These are phyloP conservation scores for Laspeyria flexula DNA, from an alignment of 2,888 invertebrate genomes.

Conservation along the genomic window DNA sequence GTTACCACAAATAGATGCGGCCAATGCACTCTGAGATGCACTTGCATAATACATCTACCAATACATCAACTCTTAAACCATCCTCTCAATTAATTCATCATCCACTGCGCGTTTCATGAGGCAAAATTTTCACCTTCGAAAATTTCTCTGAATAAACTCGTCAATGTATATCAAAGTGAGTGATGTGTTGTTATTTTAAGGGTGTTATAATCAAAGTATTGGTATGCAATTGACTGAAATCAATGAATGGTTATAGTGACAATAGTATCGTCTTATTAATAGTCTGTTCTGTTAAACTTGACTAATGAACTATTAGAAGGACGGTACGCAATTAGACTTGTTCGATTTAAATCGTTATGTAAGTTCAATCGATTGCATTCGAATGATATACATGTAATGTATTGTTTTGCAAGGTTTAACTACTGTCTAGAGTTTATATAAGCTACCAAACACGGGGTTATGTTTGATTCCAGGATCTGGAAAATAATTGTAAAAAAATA, in stretches of 20 bases:
- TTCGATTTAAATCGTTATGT: not conserved
- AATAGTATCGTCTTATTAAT: slow-evolving; percentile 28
- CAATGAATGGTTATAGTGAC: slow-evolving; percentile 62
- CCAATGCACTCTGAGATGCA: slow-evolving; percentile 66
- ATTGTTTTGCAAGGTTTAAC: too few species aligned
- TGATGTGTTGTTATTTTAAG: not conserved
- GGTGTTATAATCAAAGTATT: slow-evolving; percentile 53
- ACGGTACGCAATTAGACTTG: slow-evolving; percentile 7
- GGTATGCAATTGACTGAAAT: slow-evolving; percentile 70
- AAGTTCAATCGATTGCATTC: too few species aligned
- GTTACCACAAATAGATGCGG: slow-evolving; percentile 66
- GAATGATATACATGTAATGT: too few species aligned
- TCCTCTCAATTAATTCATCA: not conserved
- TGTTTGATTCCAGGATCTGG: too few species aligned
- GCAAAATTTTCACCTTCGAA: not conserved
- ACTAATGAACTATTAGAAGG: slow-evolving; percentile 37
- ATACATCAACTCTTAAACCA: not conserved
- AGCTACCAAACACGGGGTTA: too few species aligned
- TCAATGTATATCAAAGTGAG: slow-evolving; percentile 11
- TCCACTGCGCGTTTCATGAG: slow-evolving; percentile 27
- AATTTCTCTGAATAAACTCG: not conserved
- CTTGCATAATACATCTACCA: slow-evolving; percentile 42
- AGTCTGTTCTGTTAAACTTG: slow-evolving; percentile 42
- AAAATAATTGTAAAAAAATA: too few species aligned
- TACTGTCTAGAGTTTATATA: too few species aligned